A percentile compares a stretch with the other conserved stretches of the same genome.
Conservation (phyloP, 2,113 vertebrate genomes). For the Spilogale gracilis region DNA sequence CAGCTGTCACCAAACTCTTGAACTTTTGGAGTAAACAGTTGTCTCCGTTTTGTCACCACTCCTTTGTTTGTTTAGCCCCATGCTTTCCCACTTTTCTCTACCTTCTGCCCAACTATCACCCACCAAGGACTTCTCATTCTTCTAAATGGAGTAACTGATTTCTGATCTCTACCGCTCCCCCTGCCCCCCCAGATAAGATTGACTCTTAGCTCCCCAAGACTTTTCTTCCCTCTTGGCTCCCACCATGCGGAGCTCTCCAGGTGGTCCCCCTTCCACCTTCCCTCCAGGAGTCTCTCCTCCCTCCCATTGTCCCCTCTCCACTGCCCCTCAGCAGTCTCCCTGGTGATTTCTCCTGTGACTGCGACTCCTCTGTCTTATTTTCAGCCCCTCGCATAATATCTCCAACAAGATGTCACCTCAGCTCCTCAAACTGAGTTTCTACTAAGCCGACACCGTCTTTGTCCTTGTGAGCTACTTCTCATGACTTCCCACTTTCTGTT, state of each 20-base stretch:
- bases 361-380: neutral
- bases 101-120: neutral
- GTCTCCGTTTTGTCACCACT: neutral
- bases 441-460: neutral
- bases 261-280: neutral
- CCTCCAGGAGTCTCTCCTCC: neutral
- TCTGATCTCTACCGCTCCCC: neutral
- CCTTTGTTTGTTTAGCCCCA: neutral
- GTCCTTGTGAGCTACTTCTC: neutral
- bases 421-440: neutral
- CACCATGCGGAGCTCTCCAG: neutral
- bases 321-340: neutral
- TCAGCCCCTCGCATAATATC: neutral
- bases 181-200: neutral
- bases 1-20: conserved; percentile 4
- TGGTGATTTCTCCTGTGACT: neutral
- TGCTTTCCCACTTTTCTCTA: neutral
- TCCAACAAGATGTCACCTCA: neutral
- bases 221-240: neutral
- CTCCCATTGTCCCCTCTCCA: neutral
- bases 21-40: neutral
- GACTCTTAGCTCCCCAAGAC: neutral
- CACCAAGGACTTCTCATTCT: neutral
- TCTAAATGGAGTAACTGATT: neutral
- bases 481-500: neutral